Percentiles rank a stretch among this genome's conserved stretches.
Conservation (phyloP, 1,140 invertebrate genomes). For the Sesamia nonagrioides region DNA sequence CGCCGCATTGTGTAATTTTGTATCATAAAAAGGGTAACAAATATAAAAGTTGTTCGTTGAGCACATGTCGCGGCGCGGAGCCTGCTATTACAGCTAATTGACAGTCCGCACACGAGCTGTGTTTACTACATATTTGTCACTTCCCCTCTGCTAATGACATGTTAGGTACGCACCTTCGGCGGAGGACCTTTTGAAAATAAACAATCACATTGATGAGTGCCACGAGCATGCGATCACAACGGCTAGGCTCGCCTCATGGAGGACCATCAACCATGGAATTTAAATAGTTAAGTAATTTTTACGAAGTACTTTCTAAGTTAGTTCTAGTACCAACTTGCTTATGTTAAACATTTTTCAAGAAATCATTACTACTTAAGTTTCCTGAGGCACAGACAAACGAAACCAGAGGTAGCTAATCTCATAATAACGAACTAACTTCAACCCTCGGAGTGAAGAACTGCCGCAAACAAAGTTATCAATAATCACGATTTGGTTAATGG, state of each 20-base stretch:
- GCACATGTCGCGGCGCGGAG: slow-evolving; percentile 70
- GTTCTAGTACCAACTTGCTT: not conserved
- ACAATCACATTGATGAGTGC: slow-evolving; percentile 55
- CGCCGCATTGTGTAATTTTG: slow-evolving; percentile 63
- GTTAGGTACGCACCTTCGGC: slow-evolving; percentile 60
- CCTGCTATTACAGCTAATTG: slow-evolving; percentile 74
- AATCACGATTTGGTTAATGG: slow-evolving; percentile 82
- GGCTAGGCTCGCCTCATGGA: not conserved
- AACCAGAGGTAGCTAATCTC: slow-evolving; percentile 22
- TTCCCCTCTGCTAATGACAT: slow-evolving; percentile 73
- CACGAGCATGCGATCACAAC: slow-evolving; percentile 5
- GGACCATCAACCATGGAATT: slow-evolving; percentile 13
- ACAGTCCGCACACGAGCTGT: slow-evolving; percentile 73
- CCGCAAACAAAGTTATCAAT: slow-evolving; percentile 82
- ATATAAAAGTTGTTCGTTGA: slow-evolving; percentile 66
- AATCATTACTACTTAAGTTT: not conserved
- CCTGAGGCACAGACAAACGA: slow-evolving; percentile 11
- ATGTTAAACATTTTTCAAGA: not conserved
- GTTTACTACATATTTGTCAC: slow-evolving; percentile 81
- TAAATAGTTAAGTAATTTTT: not conserved
- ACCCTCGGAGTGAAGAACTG: slow-evolving; percentile 44
- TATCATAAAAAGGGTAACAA: slow-evolving; percentile 70
- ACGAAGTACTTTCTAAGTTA: not conserved
- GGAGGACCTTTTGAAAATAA: slow-evolving; percentile 73
- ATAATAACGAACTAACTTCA: slow-evolving; percentile 30